These are phyloP conservation scores for Scaptomyza flava DNA, from an alignment of 2,888 invertebrate genomes.

Conservation along the genomic window DNA sequence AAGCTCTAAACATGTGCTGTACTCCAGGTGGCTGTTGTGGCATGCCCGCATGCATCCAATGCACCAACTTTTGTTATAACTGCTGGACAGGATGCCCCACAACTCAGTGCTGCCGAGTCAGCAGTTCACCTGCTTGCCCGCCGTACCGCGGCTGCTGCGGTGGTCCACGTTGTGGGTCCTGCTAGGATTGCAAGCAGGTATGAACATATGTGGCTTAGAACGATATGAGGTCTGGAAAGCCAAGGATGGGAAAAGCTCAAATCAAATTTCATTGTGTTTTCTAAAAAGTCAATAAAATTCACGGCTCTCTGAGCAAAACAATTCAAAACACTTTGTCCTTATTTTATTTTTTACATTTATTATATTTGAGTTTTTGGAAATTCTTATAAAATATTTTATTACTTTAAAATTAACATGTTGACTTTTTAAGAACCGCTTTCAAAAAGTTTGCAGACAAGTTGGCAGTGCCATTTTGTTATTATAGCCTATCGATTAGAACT, in stretches of 20 bases:
- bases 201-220: constrained; percentile 32
- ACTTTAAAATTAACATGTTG: neutral
- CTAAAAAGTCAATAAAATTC: neutral
- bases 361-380: no score
- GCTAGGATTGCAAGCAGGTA: constrained; percentile 26
- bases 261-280: neutral
- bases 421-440: neutral
- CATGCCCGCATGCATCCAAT: constrained; percentile 54
- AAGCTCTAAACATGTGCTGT: constrained; percentile 63
- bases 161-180: constrained; percentile 53
- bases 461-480: constrained; percentile 22
- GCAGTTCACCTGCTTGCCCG: constrained; percentile 49
- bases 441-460: constrained; percentile 9
- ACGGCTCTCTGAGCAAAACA: neutral
- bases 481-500: constrained; percentile 28
- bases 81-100: constrained; percentile 64
- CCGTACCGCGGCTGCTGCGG: constrained; percentile 55
- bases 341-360: no score
- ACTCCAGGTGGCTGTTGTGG: constrained; percentile 66
- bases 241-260: neutral
- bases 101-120: constrained; percentile 28
- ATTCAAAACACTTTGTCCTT: no score
- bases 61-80: constrained; percentile 67
- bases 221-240: constrained; percentile 13
- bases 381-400: no score